A percentile compares a stretch with the other conserved stretches of the same genome.
These are phyloP conservation scores for Hydrozoanthus gracilis DNA, from an alignment of 92 coral and sea anemone genomes.

Conservation along the genomic window DNA sequence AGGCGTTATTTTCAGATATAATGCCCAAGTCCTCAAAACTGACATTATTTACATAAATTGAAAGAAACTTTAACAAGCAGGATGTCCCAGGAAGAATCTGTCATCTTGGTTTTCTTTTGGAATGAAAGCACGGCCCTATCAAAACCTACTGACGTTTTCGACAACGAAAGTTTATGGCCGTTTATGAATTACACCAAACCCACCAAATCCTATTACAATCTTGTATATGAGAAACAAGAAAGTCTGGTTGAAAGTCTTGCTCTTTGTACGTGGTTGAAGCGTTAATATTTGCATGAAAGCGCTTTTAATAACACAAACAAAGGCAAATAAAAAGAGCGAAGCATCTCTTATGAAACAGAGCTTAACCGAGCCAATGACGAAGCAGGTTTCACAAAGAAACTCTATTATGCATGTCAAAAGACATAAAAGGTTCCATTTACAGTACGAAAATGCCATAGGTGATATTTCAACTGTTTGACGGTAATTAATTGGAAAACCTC, in stretches of 20 bases:
- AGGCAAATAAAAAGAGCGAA: slow-evolving; percentile 61
- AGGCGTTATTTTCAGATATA: slow-evolving; percentile 11
- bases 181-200: slow-evolving; percentile 25
- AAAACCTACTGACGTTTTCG: slow-evolving; percentile 6
- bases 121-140: not conserved
- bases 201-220: slow-evolving; percentile 57
- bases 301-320: slow-evolving; percentile 57
- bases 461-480: slow-evolving; percentile 73
- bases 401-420: slow-evolving; percentile 49
- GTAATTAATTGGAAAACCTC: slow-evolving; percentile 82
- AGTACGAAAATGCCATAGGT: slow-evolving; percentile 67
- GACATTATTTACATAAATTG: slow-evolving; percentile 44
- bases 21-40: not conserved
- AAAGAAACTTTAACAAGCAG: slow-evolving; percentile 34
- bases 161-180: slow-evolving; percentile 6
- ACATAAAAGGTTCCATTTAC: slow-evolving; percentile 49
- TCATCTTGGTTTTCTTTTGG: not conserved
- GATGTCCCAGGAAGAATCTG: not conserved
- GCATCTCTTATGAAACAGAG: slow-evolving; percentile 49
- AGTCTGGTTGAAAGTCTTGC: slow-evolving; percentile 58
- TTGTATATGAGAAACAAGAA: slow-evolving; percentile 49
- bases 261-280: slow-evolving; percentile 52
- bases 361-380: slow-evolving; percentile 69
- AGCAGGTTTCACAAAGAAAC: slow-evolving; percentile 46
- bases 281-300: slow-evolving; percentile 66